These are phyloP conservation scores for Contarinia nasturtii DNA, from an alignment of 1,140 invertebrate species.

Conservation along the genomic window DNA sequence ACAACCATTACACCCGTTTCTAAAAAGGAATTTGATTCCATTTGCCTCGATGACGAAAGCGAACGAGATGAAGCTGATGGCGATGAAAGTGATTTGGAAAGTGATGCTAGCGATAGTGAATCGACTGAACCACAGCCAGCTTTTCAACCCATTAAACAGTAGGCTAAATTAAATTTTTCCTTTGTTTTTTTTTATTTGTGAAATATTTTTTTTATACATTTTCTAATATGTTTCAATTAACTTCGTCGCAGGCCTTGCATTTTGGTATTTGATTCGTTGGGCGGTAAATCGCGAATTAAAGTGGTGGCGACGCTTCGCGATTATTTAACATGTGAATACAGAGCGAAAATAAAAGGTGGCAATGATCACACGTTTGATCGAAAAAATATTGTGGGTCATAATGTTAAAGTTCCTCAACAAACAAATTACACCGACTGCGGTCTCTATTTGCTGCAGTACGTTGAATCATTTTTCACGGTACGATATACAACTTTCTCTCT, in stretches of 20 bases:
- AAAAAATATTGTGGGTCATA: constrained; percentile 62
- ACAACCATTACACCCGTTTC: constrained; percentile 43
- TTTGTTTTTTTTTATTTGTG: background rate
- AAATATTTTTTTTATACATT: background rate
- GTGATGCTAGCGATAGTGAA: constrained; percentile 42
- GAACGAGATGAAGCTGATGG: constrained; percentile 69
- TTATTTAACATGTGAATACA: constrained; percentile 78
- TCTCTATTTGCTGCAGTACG: constrained; percentile 86
- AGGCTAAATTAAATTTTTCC: background rate
- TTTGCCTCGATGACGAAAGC: constrained; percentile 43
- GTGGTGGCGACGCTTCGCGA: constrained; percentile 75
- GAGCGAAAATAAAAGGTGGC: constrained; percentile 43
- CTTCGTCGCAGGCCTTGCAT: constrained; percentile 57
- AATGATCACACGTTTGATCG: constrained; percentile 42
- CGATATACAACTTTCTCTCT: constrained; percentile 4
- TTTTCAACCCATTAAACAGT: background rate
- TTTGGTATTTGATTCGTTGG: constrained; percentile 85
- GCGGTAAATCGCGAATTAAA: constrained; percentile 53
- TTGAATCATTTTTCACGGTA: constrained; percentile 83
- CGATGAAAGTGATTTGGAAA: constrained; percentile 40
- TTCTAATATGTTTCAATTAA: background rate
- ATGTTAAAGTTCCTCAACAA: constrained; percentile 85
- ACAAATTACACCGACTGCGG: constrained; percentile 95
- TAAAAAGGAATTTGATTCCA: constrained; percentile 32
- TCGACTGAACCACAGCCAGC: constrained; percentile 17